Evolutionary conservation across 2,888 invertebrate genomes (phyloP), one percentile per base, ranked within the genome.

Genomic region (Fissipunctia ypsillon): DNA sequence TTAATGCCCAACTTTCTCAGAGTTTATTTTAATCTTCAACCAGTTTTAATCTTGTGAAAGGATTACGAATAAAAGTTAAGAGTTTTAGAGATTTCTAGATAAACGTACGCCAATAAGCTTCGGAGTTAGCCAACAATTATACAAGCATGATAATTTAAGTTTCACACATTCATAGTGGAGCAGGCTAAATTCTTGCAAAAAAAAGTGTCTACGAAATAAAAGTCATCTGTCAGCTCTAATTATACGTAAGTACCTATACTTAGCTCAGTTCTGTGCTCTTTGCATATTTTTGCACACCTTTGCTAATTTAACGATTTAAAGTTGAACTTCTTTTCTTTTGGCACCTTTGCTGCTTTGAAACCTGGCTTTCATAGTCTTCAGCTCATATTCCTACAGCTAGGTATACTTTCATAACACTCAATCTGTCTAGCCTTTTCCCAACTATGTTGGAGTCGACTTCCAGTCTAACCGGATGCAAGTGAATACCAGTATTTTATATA

Each of bases 221-320:
- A 69, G 31, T 63, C 50, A 79, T 79, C 56, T 41, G 52, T 79
- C 61, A 63, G 31, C 61, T 25, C 61, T 79, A 69, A 75, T 75
- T 75, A 69, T 41, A 61, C 45, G 45, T 66, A 66, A 2, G 31
- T 31, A 31, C n/a, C n/a, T n/a, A n/a, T n/a, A n/a, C 56, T 69
- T 66, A 57, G 61, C 19, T 35, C 9, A 45, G 41, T 61, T 45
- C 22, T 31, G 41, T 56, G 45, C 38, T 45, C 50, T 14, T 66
- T 75, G 60, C 43, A 65, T 60, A 61, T 78, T 43, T 72, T 45
- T 50, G 54, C 57, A 73, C 68, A 68, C 35, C 66, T 77, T 77
- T 77, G 38, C 50, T 45, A 35, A 12, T 35, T 63, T 63, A 63
- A 63, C 69, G n/a, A 57, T 28, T 56, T 35, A 35, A 50, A 57